phyloP scores from a whole-genome alignment of 2,797 vertebrate genomes.

The Pogonophryne albipinna region DNA sequence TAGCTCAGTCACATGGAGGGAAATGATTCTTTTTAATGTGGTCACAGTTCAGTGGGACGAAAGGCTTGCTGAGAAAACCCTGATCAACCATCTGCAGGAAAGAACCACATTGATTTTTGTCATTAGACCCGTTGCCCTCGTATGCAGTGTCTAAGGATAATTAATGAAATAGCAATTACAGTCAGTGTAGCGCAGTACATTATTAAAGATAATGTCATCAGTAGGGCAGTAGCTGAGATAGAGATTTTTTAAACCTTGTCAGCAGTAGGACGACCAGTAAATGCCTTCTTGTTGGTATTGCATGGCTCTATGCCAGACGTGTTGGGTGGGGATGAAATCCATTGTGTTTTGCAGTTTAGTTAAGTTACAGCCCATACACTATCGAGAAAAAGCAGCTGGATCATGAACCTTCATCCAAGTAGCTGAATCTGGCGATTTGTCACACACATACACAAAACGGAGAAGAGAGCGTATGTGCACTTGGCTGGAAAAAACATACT shows the following conservation, averaged over 20 bases:
- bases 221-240: conserved; percentile 70
- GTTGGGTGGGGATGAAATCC: conserved; percentile 41
- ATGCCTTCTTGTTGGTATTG: conserved; percentile 60
- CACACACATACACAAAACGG: conserved; percentile 26
- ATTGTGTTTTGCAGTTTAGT: conserved; percentile 64
- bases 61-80: conserved; percentile 37
- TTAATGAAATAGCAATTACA: conserved; percentile 82
- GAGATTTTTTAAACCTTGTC: conserved; percentile 71
- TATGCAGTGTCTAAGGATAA: conserved; percentile 73
- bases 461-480: conserved; percentile 44
- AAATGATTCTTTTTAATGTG: conserved; percentile 58
- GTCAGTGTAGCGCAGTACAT: conserved; percentile 66
- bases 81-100: conserved; percentile 49
- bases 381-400: conserved; percentile 38
- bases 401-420: conserved; percentile 54
- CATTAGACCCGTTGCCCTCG: conserved; percentile 64
- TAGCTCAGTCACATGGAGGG: conserved; percentile 47
- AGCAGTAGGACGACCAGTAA: conserved; percentile 68
- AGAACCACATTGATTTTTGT: conserved; percentile 68
- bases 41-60: conserved; percentile 56
- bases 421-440: conserved; percentile 56
- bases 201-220: conserved; percentile 83
- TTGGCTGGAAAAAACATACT: conserved; percentile 69
- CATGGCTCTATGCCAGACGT: conserved; percentile 55
- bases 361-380: conserved; percentile 53